Evolutionary conservation across 2,113 vertebrate genomes (phyloP).

Genomic region (Xiphophorus maculatus): DNA sequence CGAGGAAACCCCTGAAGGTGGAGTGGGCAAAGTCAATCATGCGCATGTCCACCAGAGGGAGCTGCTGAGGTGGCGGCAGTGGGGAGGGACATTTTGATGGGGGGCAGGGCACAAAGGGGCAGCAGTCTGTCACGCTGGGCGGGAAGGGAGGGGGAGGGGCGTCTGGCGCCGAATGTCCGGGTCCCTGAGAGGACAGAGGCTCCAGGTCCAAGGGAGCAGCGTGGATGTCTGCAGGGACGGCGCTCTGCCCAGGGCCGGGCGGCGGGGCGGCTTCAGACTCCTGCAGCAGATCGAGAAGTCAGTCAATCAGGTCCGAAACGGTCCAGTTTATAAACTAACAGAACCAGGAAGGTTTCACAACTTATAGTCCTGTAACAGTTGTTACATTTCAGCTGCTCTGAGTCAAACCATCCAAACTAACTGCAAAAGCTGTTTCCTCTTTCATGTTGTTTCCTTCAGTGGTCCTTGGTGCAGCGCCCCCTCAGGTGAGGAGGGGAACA

Average conservation of each 20-base stretch:
- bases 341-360: too few relatives aligned
- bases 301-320: too few relatives aligned
- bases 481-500: too few relatives aligned
- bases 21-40: conserved; percentile 99
- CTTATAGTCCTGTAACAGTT: too few relatives aligned
- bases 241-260: conserved; percentile 34
- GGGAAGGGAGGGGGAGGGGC: conserved; percentile 7
- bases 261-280: conserved; percentile 38
- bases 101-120: conserved; percentile 19
- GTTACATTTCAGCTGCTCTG: too few relatives aligned
- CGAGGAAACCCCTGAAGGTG: conserved; percentile 96
- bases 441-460: too few relatives aligned
- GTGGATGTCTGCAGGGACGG: conserved; percentile 29
- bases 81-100: conserved; percentile 53
- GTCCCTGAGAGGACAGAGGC: conserved; percentile 34
- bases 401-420: too few relatives aligned
- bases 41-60: conserved; percentile 87
- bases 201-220: conserved; percentile 5
- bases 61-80: conserved; percentile 55
- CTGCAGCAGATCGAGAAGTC: conserved; percentile 32
- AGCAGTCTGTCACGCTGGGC: conserved; percentile 42
- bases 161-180: conserved; percentile 35
- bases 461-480: too few relatives aligned
- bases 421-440: too few relatives aligned
- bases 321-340: neutral